A percentile compares a stretch with the other conserved stretches of the same genome.
Conservation (phyloP, 2,888 invertebrate species). For the Clusia tigrina region DNA sequence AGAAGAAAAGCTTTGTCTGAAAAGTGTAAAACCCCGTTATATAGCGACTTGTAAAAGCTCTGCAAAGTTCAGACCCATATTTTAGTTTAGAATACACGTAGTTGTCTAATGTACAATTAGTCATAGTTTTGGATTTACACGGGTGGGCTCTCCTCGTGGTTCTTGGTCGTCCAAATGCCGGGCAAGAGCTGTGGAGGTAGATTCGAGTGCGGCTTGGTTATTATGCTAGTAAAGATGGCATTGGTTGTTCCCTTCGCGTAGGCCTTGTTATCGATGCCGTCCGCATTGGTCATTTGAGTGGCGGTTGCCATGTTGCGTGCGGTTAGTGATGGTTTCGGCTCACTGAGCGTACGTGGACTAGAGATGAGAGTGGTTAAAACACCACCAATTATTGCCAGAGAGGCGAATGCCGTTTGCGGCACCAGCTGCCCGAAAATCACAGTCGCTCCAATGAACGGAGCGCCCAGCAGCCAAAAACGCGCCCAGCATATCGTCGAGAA, state of each 20-base stretch:
- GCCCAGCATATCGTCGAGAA: constrained; percentile 65
- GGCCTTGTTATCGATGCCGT: constrained; percentile 54
- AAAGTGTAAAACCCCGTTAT: too few relatives aligned
- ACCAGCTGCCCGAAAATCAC: constrained; percentile 61
- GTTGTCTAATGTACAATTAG: too few relatives aligned
- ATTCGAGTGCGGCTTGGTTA: constrained; percentile 57
- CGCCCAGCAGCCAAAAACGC: constrained; percentile 62
- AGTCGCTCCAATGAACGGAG: constrained; percentile 64
- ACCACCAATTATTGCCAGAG: constrained; percentile 60
- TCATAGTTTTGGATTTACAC: neutral
- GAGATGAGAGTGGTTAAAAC: constrained; percentile 57
- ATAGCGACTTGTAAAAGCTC: too few relatives aligned
- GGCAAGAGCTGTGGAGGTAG: constrained; percentile 63
- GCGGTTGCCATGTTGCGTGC: constrained; percentile 36
- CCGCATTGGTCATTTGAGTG: constrained; percentile 36
- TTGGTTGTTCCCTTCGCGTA: constrained; percentile 35
- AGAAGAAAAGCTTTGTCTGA: too few relatives aligned
- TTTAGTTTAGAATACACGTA: too few relatives aligned
- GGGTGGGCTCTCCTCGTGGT: constrained; percentile 49
- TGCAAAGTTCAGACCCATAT: too few relatives aligned
- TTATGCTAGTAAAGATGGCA: constrained; percentile 47
- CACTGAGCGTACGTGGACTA: constrained; percentile 61
- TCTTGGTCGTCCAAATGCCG: constrained; percentile 64
- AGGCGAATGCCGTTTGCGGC: constrained; percentile 62
- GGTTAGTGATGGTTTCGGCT: constrained; percentile 34